phyloP scores from a whole-genome alignment of 1,140 invertebrate species.

The Bombus balteatus region DNA sequence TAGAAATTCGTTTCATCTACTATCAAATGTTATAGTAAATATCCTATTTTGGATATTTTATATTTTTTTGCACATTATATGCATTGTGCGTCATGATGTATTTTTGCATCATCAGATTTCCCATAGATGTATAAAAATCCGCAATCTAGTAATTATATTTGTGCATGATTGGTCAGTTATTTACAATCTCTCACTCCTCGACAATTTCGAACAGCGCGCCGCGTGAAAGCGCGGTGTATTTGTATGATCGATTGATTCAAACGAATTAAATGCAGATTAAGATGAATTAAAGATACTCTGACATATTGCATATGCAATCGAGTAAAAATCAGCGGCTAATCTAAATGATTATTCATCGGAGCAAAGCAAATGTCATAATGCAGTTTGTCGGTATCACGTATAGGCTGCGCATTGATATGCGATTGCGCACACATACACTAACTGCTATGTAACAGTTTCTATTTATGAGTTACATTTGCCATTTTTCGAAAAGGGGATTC shows the following conservation, averaged over 20 bases:
- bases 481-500: background rate
- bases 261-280: background rate
- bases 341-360: constrained; percentile 10
- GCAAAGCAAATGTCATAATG: constrained; percentile 24
- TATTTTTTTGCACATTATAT: no score
- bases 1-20: no score
- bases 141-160: background rate
- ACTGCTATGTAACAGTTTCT: background rate
- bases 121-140: no score
- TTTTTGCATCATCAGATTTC: no score
- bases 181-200: background rate
- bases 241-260: background rate
- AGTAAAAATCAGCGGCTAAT: background rate
- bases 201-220: constrained; percentile 21
- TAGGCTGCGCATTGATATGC: constrained; percentile 8
- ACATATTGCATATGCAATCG: background rate
- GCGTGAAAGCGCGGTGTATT: constrained; percentile 11
- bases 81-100: no score
- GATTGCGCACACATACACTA: background rate
- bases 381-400: background rate
- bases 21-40: no score
- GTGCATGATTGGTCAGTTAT: background rate
- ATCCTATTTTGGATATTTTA: no score
- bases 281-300: background rate
- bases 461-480: background rate